Evolutionary conservation across 2,888 invertebrate genomes (phyloP).

Genomic region (Ectemnius continuus): DNA sequence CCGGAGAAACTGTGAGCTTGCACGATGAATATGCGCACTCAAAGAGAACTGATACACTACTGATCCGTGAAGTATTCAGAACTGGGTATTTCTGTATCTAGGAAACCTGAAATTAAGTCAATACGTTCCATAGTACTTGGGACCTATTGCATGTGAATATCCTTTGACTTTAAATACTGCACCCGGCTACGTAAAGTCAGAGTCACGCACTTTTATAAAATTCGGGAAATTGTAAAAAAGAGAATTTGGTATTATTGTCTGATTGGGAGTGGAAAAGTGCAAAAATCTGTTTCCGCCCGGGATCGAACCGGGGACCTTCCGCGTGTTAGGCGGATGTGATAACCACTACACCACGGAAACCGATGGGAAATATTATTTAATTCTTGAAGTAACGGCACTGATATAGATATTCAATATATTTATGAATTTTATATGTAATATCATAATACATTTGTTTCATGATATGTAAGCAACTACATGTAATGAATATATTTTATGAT

Average conservation of each 20-base stretch:
- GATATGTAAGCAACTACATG: too few species aligned
- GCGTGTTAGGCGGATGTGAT: constrained; percentile 96
- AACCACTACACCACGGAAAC: constrained; percentile 95
- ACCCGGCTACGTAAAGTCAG: background rate
- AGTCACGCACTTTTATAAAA: background rate
- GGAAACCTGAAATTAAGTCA: background rate
- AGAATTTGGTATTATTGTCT: background rate
- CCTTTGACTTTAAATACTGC: background rate
- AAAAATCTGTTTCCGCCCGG: constrained; percentile 87
- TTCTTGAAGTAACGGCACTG: too few species aligned
- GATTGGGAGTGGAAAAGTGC: constrained; percentile 13
- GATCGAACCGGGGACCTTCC: constrained; percentile 95
- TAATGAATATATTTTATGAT: too few species aligned
- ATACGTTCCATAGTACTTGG: background rate
- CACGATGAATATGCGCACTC: too few species aligned
- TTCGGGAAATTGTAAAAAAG: background rate
- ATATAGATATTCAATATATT: too few species aligned
- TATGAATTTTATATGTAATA: too few species aligned
- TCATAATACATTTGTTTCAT: too few species aligned
- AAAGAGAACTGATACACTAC: too few species aligned
- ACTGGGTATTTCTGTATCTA: background rate
- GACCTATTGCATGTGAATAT: background rate
- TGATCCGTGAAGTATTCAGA: too few species aligned
- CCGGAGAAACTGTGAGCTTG: too few species aligned
- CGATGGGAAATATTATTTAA: too few species aligned